A percentile compares a stretch with the other conserved stretches of the same genome.
Conservation (phyloP, 2,113 vertebrate species). For the Chionis minor region DNA sequence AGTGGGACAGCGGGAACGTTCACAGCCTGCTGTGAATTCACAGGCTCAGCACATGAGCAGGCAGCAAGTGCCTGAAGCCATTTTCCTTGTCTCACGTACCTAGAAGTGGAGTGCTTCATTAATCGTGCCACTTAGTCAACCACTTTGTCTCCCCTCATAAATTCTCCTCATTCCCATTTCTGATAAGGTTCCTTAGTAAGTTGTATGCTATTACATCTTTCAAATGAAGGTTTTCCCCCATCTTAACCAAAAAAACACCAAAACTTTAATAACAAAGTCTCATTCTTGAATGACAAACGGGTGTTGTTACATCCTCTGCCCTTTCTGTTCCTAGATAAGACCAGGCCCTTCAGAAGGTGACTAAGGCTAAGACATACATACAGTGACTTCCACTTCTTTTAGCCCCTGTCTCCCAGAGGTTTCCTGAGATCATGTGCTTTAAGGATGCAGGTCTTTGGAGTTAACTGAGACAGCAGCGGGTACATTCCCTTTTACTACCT, state of each 20-base stretch:
- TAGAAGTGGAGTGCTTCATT: background rate
- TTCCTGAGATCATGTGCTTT: background rate
- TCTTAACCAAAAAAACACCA: background rate
- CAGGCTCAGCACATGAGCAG: background rate
- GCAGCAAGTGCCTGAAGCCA: background rate
- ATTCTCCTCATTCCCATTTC: background rate
- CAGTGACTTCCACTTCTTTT: background rate
- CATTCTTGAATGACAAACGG: background rate
- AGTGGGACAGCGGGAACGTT: fast-evolving
- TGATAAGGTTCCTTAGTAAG: background rate
- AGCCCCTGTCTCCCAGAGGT: background rate
- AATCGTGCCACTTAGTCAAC: background rate
- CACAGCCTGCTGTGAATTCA: background rate
- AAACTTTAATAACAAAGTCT: background rate
- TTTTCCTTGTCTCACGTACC: background rate
- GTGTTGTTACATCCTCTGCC: background rate
- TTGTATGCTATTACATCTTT: background rate
- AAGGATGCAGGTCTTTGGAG: background rate
- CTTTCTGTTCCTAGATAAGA: background rate
- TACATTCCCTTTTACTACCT: background rate
- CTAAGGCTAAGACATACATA: background rate
- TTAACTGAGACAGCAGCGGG: background rate
- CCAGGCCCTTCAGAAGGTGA: background rate
- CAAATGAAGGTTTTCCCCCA: background rate
- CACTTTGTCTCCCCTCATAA: background rate